These are phyloP conservation scores for Ardeotis arabs DNA, from an alignment of 2,113 vertebrate species.

Conservation along the genomic window DNA sequence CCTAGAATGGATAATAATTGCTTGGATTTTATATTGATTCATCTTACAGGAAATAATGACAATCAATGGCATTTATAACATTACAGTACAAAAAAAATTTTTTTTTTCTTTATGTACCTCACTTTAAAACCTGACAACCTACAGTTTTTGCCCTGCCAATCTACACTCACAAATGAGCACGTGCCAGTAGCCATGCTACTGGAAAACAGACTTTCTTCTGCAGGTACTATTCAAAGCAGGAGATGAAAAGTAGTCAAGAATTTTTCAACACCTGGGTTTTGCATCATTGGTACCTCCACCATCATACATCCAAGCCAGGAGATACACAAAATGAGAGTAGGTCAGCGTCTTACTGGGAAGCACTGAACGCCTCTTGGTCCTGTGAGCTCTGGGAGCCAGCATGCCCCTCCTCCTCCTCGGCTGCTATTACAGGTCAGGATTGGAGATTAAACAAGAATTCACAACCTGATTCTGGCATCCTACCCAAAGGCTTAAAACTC, in stretches of 20 bases:
- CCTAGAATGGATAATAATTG: not conserved
- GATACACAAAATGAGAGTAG: not conserved
- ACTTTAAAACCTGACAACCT: not conserved
- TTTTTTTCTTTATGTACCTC: not conserved
- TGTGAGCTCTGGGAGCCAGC: not conserved
- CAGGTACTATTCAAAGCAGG: not conserved
- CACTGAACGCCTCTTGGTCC: not conserved
- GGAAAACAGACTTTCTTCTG: not conserved
- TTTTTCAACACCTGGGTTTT: not conserved
- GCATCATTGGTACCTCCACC: not conserved
- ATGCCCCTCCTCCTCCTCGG: accelerated
- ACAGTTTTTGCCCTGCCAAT: not conserved
- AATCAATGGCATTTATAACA: not conserved
- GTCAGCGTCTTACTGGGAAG: not conserved
- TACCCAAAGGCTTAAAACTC: not conserved
- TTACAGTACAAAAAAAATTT: not conserved
- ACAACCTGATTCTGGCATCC: not conserved
- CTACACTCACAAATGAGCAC: not conserved
- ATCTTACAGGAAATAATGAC: not conserved
- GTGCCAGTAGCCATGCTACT: not conserved
- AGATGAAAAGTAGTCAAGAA: not conserved
- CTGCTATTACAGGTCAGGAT: not conserved
- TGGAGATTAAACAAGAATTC: constrained; percentile 7
- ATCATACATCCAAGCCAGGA: not conserved
- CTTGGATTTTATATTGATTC: not conserved